A percentile compares a stretch with the other conserved stretches of the same genome.
These are phyloP conservation scores for Theropithecus gelada DNA, from an alignment of 2,113 vertebrate species.

Conservation along the genomic window DNA sequence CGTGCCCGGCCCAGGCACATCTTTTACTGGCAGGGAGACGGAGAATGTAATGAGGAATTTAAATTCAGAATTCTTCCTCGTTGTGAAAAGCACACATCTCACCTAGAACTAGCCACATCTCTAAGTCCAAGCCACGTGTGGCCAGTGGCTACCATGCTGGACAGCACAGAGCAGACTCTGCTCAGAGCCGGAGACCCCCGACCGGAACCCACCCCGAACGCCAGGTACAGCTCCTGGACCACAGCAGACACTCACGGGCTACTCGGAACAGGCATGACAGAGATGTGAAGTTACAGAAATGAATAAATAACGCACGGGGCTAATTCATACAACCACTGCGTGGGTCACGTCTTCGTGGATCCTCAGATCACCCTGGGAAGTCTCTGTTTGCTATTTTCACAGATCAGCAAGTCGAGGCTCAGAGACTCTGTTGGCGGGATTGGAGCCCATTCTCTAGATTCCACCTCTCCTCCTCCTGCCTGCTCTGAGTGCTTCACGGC, in stretches of 20 bases:
- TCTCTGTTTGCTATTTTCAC: neutral
- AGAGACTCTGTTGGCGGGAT: neutral
- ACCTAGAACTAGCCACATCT: neutral
- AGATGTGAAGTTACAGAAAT: neutral
- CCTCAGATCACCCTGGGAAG: neutral
- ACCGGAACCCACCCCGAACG: neutral
- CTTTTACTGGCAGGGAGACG: neutral
- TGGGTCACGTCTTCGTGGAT: rapidly evolving
- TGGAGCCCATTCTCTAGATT: no score
- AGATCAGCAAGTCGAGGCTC: neutral
- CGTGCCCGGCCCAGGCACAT: neutral
- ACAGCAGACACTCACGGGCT: neutral
- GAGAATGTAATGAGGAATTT: neutral
- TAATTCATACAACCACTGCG: neutral
- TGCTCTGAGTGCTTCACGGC: neutral
- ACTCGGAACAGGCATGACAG: neutral
- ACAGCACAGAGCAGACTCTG: neutral
- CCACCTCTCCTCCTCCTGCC: neutral
- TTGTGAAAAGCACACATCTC: neutral
- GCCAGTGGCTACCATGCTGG: neutral
- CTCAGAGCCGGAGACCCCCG: no score
- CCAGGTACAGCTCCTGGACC: neutral
- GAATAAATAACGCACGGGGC: no score
- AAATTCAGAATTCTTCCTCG: neutral
- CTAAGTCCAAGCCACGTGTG: neutral